phyloP scores from a whole-genome alignment of 2,888 invertebrate species.

The Dynastes grantii region DNA sequence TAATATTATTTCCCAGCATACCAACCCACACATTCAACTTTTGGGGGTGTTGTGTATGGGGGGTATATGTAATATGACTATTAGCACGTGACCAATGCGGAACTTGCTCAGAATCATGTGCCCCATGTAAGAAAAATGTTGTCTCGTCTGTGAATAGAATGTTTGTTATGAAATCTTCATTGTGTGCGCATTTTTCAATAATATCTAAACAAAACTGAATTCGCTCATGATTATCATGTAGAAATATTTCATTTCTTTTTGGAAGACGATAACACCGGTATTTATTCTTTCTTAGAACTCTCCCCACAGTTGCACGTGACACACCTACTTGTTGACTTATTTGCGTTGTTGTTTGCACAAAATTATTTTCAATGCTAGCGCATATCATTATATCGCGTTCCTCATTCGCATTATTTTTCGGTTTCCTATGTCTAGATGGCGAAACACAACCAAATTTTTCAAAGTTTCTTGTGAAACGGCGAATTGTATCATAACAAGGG shows the following conservation, averaged over 20 bases:
- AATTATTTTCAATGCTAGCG: constrained; percentile 2
- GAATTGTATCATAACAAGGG: too few species aligned
- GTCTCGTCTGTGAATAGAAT: not conserved
- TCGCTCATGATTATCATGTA: not conserved
- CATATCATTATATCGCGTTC: not conserved
- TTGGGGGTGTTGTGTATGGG: not conserved
- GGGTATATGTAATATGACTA: not conserved
- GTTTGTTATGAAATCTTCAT: constrained; percentile 3
- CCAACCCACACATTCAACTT: not conserved
- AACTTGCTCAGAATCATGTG: not conserved
- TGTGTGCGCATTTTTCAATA: not conserved
- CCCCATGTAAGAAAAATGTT: not conserved
- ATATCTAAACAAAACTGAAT: constrained; percentile 15
- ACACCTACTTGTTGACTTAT: not conserved
- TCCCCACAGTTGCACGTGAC: not conserved
- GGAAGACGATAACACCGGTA: not conserved
- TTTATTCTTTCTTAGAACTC: constrained; percentile 1
- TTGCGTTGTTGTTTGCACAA: not conserved
- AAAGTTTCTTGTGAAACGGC: too few species aligned
- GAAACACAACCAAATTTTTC: too few species aligned
- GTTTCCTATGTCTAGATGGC: too few species aligned
- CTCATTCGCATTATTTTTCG: not conserved
- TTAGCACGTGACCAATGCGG: not conserved
- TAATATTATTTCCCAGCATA: not conserved
- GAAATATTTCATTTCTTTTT: not conserved